These are phyloP conservation scores for Chalcis sispes DNA, from an alignment of 2,888 invertebrate species.

Conservation along the genomic window DNA sequence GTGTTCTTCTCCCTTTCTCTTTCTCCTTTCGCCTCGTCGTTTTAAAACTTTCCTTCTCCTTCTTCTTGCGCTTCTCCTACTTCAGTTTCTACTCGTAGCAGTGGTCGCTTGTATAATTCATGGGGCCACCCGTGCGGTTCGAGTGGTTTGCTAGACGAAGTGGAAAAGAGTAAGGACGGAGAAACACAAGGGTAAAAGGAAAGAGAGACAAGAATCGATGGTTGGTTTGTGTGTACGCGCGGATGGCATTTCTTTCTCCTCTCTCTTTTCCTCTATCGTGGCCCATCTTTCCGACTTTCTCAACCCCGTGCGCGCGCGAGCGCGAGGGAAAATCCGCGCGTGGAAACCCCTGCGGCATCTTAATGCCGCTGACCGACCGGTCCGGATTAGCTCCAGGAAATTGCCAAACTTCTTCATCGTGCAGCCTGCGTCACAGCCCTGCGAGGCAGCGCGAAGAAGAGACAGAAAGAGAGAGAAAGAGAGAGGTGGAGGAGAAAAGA, in stretches of 20 bases:
- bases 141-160: slow-evolving; percentile 65
- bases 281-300: no score
- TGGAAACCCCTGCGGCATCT: slow-evolving; percentile 70
- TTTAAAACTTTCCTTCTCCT: neutral
- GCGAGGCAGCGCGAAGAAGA: slow-evolving; percentile 58
- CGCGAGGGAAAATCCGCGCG: slow-evolving; percentile 51
- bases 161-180: no score
- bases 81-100: slow-evolving; percentile 59
- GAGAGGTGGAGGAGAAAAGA: slow-evolving; percentile 61
- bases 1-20: slow-evolving; percentile 41
- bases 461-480: slow-evolving; percentile 62
- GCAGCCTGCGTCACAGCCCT: no score
- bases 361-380: slow-evolving; percentile 74
- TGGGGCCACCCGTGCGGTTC: slow-evolving; percentile 69
- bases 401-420: slow-evolving; percentile 74
- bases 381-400: slow-evolving; percentile 75
- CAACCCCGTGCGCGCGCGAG: slow-evolving; percentile 45
- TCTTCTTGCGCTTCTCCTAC: slow-evolving; percentile 25
- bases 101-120: slow-evolving; percentile 74
- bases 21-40: slow-evolving; percentile 26
- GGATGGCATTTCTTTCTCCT: no score
- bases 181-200: no score
- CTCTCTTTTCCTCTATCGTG: no score
- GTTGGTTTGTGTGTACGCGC: no score
- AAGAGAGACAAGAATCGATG: neutral